Conservation (phyloP, 2,888 invertebrate species). For the Uropetala carovei region DNA sequence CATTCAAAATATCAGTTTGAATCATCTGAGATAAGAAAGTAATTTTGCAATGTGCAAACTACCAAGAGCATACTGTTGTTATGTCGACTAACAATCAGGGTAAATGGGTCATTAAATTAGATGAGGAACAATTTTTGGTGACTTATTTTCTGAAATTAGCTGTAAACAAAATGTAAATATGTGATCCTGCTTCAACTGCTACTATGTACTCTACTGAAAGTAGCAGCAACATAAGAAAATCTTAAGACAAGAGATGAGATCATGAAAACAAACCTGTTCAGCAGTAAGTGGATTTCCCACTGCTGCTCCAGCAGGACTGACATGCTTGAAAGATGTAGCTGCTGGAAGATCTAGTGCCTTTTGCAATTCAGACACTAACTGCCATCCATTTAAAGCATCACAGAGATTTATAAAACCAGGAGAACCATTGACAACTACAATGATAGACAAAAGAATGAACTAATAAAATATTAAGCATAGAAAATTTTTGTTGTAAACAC, state of each 20-base stretch:
- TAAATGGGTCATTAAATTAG: too few relatives aligned
- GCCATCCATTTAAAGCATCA: slow-evolving; percentile 98
- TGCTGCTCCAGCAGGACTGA: slow-evolving; percentile 98
- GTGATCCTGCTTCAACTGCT: not conserved
- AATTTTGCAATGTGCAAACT: too few relatives aligned
- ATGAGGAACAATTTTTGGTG: too few relatives aligned
- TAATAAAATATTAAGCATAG: not conserved
- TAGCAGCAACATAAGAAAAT: slow-evolving; percentile 62
- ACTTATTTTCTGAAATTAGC: too few relatives aligned
- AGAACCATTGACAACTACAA: slow-evolving; percentile 90
- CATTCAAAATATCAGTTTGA: too few relatives aligned
- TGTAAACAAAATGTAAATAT: too few relatives aligned
- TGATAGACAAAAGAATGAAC: not conserved
- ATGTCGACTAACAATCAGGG: too few relatives aligned
- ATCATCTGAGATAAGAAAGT: too few relatives aligned
- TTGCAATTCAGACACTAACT: slow-evolving; percentile 93
- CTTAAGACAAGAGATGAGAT: slow-evolving; percentile 11
- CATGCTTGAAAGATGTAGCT: slow-evolving; percentile 98
- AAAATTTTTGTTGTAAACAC: not conserved
- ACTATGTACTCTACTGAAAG: slow-evolving; percentile 27
- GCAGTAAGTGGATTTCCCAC: slow-evolving; percentile 87
- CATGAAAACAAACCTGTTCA: slow-evolving; percentile 78
- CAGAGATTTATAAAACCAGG: slow-evolving; percentile 98
- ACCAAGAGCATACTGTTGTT: too few relatives aligned
- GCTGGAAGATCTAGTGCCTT: slow-evolving; percentile 89